Base-by-base conservation (phyloP, 2,888 invertebrate genomes). In the Thalpophila matura region DNA sequence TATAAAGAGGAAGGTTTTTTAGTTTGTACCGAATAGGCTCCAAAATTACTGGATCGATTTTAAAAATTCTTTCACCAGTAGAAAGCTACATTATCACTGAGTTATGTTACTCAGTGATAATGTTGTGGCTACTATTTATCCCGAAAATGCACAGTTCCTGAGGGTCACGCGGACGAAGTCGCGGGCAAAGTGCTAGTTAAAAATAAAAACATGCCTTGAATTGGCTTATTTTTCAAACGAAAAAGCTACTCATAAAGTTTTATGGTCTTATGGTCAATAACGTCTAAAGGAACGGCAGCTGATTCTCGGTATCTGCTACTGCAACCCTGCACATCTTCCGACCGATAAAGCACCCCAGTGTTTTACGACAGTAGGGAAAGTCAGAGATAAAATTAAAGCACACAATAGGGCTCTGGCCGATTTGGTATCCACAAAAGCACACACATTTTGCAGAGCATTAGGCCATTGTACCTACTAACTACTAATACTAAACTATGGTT, bases 321-420 rank as follows among this genome's bases (percentile, higher is more conserved):
- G 73, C 61, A 64, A 46, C 50, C 31, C 12, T 57, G 71, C 76
- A 60, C 53, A 71, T 61, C 61, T 71, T 77, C 73, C 77, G 51
- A 40, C 24, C 73, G 53, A 77, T 77, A 79, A 76, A 77, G 38
- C 74, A 74, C 65, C 77, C 70, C 51, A 60, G 46, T 43, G 40
- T 66, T 77, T 77, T 80, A 79, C 76, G 71, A 67, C 61, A 55
- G 46, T 47, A 50, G 57, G 65, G 62, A 50, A 59, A 65, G 12
- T 51, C 53, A 46, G 37, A 45, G 72, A 72, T 68, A n/a, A n/a
- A n/a, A n/a, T 60, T 59, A 55, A 75, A 29, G 27, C 50, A 56
- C 20, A 79, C 63, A 71, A 67, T 63, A 51, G 42, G 38, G 46
- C 18, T 59, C 38, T 51, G 22, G 9, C 16, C 37, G 42, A 61